Base-by-base conservation (phyloP, 2,113 vertebrate species). In the Grallaria varia region DNA sequence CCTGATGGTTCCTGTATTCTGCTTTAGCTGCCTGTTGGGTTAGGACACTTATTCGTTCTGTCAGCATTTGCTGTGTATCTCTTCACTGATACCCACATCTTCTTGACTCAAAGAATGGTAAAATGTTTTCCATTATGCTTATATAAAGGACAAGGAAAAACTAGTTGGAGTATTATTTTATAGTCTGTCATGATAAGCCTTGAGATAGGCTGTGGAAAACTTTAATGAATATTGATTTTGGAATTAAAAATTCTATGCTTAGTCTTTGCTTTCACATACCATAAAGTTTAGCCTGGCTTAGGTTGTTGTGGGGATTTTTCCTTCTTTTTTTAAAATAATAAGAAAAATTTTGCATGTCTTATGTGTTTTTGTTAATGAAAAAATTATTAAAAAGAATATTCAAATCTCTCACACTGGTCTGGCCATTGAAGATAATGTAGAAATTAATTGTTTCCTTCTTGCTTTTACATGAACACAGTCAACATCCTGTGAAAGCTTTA, bases 11-110 rank as follows among this genome's bases (percentile, higher is more conserved):
- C 75, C 66, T 79, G 12, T 84, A 53, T 97, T 88, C 45, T 96
- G 30, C 52, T 35, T 93, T 85, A 71, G 27, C 12, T 93, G 59
- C 47, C 53, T 86, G 87, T 87, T 84, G 74, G 45, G 67, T 95
- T 92, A 94, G 58, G 87, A 63, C 47, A 81, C 92, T 91, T 97
- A 97, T 97, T 96, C 71, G 93, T 94, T 91, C 94, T 95, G 79
- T 35, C 75, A 80, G 13, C 9, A 10, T 87, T 93, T 92, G 28
- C 75, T 90, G 22, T 81, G 28, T 69, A 95, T 73, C 22, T 87
- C 45, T 90, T 81, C 87, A 92, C 25, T 69, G 64, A 89, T 17
- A 82, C 10, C 74, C 93, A 49, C 64, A 73, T 92, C 94, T 96
- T 95, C 74, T 96, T 96, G 55, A 77, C 56, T 91, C 67, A 73